A percentile compares a stretch with the other conserved stretches of the same genome.
These are phyloP conservation scores for Acheta domesticus DNA, from an alignment of 2,888 invertebrate species.

Conservation along the genomic window DNA sequence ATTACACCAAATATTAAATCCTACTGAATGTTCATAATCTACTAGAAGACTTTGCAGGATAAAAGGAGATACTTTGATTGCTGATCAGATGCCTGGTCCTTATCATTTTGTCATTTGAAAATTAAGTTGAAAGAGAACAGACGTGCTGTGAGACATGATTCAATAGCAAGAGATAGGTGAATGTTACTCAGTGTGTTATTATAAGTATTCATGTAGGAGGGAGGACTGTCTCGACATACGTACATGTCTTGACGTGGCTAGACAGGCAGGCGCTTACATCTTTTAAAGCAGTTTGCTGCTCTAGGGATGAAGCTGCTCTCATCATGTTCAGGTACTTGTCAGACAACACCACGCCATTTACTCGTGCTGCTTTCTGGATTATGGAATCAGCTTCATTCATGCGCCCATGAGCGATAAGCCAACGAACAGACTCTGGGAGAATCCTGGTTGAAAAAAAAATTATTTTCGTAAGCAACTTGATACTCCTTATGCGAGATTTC, in stretches of 20 bases:
- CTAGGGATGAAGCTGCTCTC: not conserved
- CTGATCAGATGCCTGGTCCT: not conserved
- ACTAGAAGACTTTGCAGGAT: no score
- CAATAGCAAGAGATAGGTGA: not conserved
- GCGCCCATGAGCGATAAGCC: conserved; percentile 65
- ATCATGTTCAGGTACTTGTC: conserved; percentile 33
- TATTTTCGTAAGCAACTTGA: no score
- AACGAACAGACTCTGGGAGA: conserved; percentile 49
- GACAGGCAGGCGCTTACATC: conserved; percentile 10
- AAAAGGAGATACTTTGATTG: no score
- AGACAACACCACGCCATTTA: conserved; percentile 50
- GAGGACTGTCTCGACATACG: conserved; percentile 18
- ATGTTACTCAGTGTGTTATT: not conserved
- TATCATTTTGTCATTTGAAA: not conserved
- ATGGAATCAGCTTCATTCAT: conserved; percentile 56
- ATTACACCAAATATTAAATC: no score
- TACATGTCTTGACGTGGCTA: conserved; percentile 11
- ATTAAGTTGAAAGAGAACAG: not conserved
- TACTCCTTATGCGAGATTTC: no score
- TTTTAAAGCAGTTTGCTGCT: not conserved
- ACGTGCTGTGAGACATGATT: conserved; percentile 5
- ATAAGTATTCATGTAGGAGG: not conserved
- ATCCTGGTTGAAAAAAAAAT: conserved; percentile 24
- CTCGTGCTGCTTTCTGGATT: conserved; percentile 53
- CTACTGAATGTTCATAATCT: no score